phyloP scores from a whole-genome alignment of 1,140 invertebrate species.

The Hylaeus volcanicus region DNA sequence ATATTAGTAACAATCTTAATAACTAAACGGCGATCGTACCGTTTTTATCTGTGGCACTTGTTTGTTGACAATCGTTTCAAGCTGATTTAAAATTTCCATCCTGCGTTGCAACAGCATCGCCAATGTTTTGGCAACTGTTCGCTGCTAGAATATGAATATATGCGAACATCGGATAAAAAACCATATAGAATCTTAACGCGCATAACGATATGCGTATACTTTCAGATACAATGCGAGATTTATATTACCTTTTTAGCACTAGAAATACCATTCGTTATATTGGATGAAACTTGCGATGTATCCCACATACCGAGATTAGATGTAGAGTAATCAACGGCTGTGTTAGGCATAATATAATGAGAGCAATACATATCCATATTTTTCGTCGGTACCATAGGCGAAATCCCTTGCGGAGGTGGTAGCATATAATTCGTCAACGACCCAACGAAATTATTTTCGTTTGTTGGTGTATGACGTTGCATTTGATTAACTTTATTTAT shows the following conservation, averaged over 20 bases:
- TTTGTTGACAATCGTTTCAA: constrained; percentile 84
- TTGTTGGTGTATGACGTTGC: constrained; percentile 69
- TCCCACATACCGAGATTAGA: constrained; percentile 76
- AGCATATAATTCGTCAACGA: constrained; percentile 74
- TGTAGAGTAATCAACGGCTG: constrained; percentile 71
- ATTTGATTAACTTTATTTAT: constrained; percentile 66
- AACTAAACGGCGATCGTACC: constrained; percentile 48
- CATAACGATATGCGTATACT: not conserved
- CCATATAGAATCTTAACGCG: no score
- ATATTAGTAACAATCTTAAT: not conserved
- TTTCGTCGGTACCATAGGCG: constrained; percentile 71
- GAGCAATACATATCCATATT: constrained; percentile 72
- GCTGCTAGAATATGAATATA: constrained; percentile 69
- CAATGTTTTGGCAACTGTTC: constrained; percentile 82
- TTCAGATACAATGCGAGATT: not conserved
- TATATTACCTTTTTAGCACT: constrained; percentile 73
- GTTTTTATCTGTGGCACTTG: constrained; percentile 78
- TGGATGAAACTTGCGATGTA: constrained; percentile 69
- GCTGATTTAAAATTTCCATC: constrained; percentile 85
- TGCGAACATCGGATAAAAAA: not conserved
- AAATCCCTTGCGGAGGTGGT: constrained; percentile 68
- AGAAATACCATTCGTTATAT: constrained; percentile 68
- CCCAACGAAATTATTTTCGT: constrained; percentile 75
- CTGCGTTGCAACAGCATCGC: constrained; percentile 85
- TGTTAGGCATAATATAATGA: constrained; percentile 74